Conservation (phyloP, 2,888 invertebrate species). For the Hydriomena furcata region DNA sequence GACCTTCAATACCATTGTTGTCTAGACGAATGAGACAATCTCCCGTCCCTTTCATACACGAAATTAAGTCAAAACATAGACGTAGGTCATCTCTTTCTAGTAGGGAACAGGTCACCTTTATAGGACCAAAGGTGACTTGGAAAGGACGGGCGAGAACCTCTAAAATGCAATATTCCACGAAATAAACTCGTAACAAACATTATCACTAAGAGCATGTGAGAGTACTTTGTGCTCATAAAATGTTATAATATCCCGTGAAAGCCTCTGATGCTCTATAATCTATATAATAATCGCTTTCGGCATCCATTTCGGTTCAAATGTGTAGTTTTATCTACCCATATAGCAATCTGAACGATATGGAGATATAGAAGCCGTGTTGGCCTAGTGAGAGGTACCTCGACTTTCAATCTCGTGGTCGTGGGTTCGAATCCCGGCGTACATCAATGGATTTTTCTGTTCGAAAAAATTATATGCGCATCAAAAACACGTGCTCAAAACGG, state of each 20-base stretch:
- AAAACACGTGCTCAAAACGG: no score
- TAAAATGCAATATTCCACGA: conserved; percentile 4
- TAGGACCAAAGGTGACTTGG: conserved; percentile 12
- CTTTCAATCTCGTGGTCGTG: no score
- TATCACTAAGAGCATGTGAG: background rate
- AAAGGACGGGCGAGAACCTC: background rate
- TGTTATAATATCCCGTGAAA: conserved; percentile 8
- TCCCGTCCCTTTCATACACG: background rate
- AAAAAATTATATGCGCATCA: no score
- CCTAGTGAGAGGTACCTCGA: no score
- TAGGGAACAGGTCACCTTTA: conserved; percentile 21
- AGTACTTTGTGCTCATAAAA: conserved; percentile 10
- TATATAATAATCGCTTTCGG: conserved; percentile 19
- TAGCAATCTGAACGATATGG: conserved; percentile 6
- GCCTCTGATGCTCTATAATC: conserved; percentile 16
- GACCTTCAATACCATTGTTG: no score
- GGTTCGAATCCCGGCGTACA: no score
- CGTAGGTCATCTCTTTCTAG: background rate
- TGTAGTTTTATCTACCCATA: conserved; percentile 16
- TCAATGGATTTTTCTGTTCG: no score
- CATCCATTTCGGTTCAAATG: conserved; percentile 12
- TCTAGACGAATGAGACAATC: background rate
- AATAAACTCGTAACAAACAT: conserved; percentile 9
- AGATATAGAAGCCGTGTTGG: no score
- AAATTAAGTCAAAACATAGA: conserved; percentile 5